Percentiles rank a stretch among this genome's conserved stretches.
Evolutionary conservation across 1,140 invertebrate genomes (phyloP).

Genomic region (Zelostemma sp.): DNA sequence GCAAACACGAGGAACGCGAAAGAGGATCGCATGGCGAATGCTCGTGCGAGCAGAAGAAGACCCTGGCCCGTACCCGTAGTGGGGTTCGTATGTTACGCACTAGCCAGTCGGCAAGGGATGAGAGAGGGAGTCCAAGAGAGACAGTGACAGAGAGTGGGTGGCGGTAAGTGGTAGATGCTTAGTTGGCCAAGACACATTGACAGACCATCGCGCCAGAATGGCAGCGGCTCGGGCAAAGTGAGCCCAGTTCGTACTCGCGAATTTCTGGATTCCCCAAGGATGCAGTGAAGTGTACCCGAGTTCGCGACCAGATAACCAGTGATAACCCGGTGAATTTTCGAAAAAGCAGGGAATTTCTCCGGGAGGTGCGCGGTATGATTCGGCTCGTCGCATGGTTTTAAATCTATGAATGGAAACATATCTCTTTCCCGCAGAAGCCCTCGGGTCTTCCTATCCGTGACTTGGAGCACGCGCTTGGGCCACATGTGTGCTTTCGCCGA

Average conservation of each 20-base stretch:
- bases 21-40: constrained; percentile 41
- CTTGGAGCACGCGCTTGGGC: constrained; percentile 57
- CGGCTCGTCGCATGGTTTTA: constrained; percentile 57
- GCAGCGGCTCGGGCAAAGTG: constrained; percentile 37
- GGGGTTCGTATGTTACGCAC: constrained; percentile 48
- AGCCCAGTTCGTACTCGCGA: background rate
- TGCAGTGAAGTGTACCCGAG: too few species aligned
- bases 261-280: too few species aligned
- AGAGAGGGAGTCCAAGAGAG: constrained; percentile 42
- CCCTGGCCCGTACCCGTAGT: constrained; percentile 47
- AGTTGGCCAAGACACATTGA: constrained; percentile 65
- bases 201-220: constrained; percentile 58
- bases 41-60: constrained; percentile 45
- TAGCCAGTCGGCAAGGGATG: constrained; percentile 56
- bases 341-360: constrained; percentile 10
- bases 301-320: too few species aligned
- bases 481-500: constrained; percentile 56
- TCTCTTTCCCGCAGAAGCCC: constrained; percentile 66
- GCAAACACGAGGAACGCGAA: constrained; percentile 26
- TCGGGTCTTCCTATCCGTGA: constrained; percentile 68
- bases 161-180: constrained; percentile 61
- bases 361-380: constrained; percentile 34
- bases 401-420: constrained; percentile 67
- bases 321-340: constrained; percentile 5
- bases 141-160: constrained; percentile 55